These are phyloP conservation scores for Oscheius myriophilus DNA, from an alignment of 2,888 invertebrate genomes.

Conservation along the genomic window DNA sequence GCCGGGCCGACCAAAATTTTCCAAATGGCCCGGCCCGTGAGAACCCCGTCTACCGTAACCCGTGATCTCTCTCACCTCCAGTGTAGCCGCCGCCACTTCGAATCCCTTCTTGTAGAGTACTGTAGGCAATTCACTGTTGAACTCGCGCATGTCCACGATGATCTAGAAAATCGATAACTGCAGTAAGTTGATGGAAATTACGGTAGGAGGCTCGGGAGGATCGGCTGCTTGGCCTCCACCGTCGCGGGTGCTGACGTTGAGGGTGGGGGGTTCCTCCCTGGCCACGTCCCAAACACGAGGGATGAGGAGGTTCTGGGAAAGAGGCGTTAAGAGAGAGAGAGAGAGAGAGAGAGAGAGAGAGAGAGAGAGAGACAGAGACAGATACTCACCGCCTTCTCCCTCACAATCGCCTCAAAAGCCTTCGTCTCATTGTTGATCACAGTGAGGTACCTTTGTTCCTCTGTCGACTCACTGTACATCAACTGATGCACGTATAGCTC, in stretches of 20 bases:
- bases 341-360: too few species aligned
- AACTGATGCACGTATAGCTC: conserved; percentile 80
- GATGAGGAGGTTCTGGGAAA: conserved; percentile 60
- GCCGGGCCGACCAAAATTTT: too few species aligned
- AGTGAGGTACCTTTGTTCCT: conserved; percentile 82
- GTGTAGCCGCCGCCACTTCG: conserved; percentile 78
- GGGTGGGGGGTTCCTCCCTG: conserved; percentile 58
- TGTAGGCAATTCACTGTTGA: conserved; percentile 92
- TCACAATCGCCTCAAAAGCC: conserved; percentile 90
- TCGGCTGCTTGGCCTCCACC: conserved; percentile 73
- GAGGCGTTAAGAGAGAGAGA: neutral
- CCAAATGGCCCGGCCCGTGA: too few species aligned
- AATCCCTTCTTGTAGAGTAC: conserved; percentile 91
- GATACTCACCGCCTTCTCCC: conserved; percentile 83
- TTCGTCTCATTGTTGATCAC: conserved; percentile 86
- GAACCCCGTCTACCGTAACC: too few species aligned
- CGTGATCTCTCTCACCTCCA: conserved; percentile 55
- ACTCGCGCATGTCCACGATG: conserved; percentile 96
- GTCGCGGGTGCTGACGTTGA: conserved; percentile 41
- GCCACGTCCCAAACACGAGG: conserved; percentile 63
- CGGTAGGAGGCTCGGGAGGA: neutral
- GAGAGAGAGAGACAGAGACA: neutral
- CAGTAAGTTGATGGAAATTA: neutral
- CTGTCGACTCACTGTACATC: conserved; percentile 89
- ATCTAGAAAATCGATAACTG: conserved; percentile 68